Percentiles rank a stretch among this genome's conserved stretches.
Evolutionary conservation across 2,113 vertebrate genomes (phyloP).

Genomic region (Hippocampus comes): DNA sequence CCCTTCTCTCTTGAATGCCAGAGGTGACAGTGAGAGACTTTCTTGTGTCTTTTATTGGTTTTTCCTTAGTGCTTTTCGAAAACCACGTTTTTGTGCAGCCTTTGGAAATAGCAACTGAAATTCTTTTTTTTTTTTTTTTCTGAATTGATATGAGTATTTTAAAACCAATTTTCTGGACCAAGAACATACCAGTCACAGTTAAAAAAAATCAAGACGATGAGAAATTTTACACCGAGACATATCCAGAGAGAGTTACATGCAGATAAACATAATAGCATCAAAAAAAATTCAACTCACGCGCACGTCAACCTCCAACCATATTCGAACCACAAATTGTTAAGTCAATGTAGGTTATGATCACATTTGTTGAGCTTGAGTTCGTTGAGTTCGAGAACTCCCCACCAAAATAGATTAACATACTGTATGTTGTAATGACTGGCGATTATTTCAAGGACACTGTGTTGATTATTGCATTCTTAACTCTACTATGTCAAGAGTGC

Average conservation of each 20-base stretch:
- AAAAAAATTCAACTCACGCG: neutral
- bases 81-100: no score
- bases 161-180: slow-evolving; percentile 29
- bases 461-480: neutral
- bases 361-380: neutral
- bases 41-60: slow-evolving; percentile 54
- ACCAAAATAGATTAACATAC: neutral
- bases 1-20: slow-evolving; percentile 51
- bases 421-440: neutral
- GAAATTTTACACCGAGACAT: slow-evolving; percentile 5
- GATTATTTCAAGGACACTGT: neutral
- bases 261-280: neutral
- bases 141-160: slow-evolving; percentile 64
- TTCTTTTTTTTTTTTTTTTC: no score
- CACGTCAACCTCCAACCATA: neutral
- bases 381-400: neutral
- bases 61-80: no score
- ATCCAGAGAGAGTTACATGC: slow-evolving; percentile 10
- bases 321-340: neutral
- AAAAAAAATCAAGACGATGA: slow-evolving; percentile 34
- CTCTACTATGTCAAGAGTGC: neutral
- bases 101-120: no score
- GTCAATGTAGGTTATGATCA: neutral
- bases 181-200: slow-evolving; percentile 45
- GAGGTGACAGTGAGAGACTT: slow-evolving; percentile 54